Base-by-base conservation (phyloP, 2,888 invertebrate genomes). In the Dicycla oo region DNA sequence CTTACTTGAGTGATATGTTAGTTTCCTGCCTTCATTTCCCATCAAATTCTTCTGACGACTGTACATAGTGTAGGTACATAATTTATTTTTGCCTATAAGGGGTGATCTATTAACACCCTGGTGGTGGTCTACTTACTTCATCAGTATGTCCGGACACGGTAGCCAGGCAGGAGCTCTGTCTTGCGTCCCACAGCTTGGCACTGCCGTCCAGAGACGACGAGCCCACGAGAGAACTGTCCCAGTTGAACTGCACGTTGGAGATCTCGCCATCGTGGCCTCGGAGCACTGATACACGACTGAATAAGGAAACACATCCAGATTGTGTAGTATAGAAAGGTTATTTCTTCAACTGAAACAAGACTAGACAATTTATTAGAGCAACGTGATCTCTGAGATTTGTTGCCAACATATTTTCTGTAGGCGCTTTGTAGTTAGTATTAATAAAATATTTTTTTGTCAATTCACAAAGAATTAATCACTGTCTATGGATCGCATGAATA, bases 191-290 rank as follows among this genome's bases (percentile, higher is more conserved):
- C 13, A 98, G 89, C 84, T 97, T 96, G 20, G 97, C 97, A 40
- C 97, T 97, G 86, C 97, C 96, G 89, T 98, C 98, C 85, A 97
- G 92, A 0, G 98, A 98, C 8, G 97, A 97, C 0, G 97, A 97
- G 11, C 97, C 98, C 73, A 98, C 96, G 63, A 97, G 91, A 2
- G 96, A 93, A 78, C 97, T 97, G 87, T 97, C 96, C 93, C 97
- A 97, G 92, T 97, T 97, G 95, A 97, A 97, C 76, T 97, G 94
- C 84, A 97, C 97, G 88, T 97, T 97, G 26, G 97, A 97, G 51
- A 98, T 95, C 91, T 97, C 98, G 0, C 96, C 97, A 0, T 94
- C 94, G 87, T 98, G 98, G 0, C 97, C 97, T 5, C 89, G 90
- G 51, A 98, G 91, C 13, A 96, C 96, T 43, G 96, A 95, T 0